Conservation (phyloP, 2,888 invertebrate genomes). For the Synanthedon myopaeformis region DNA sequence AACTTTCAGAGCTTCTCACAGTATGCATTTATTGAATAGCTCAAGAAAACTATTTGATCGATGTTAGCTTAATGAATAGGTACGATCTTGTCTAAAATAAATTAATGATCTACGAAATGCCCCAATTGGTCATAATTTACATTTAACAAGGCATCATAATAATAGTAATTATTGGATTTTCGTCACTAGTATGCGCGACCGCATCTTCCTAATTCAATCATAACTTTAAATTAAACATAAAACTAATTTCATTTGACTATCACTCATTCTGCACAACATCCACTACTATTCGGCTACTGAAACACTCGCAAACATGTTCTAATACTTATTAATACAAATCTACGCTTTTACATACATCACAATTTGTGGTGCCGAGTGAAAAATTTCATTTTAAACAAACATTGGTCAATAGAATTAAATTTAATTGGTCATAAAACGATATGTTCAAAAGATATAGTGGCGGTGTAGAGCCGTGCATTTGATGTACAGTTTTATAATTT, state of each 20-base stretch:
- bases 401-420: constrained; percentile 59
- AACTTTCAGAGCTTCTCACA: no score
- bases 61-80: constrained; percentile 37
- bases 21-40: constrained; percentile 20
- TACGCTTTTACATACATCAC: constrained; percentile 56
- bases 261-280: constrained; percentile 53
- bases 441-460: constrained; percentile 48
- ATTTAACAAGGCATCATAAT: constrained; percentile 62
- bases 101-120: constrained; percentile 66
- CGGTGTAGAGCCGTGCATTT: constrained; percentile 39
- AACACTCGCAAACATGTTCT: constrained; percentile 59
- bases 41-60: constrained; percentile 60
- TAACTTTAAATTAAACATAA: constrained; percentile 61
- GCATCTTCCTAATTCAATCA: constrained; percentile 67
- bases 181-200: constrained; percentile 70
- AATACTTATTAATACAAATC: constrained; percentile 70
- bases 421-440: constrained; percentile 63
- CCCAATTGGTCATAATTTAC: constrained; percentile 62
- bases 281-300: constrained; percentile 43
- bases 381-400: constrained; percentile 36
- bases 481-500: constrained; percentile 28
- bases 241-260: constrained; percentile 67
- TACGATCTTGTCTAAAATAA: constrained; percentile 61
- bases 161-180: constrained; percentile 68
- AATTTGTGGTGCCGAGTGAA: constrained; percentile 55